Evolutionary conservation across 2,113 vertebrate genomes (phyloP).

Genomic region (Paradoxurus hermaphroditus): DNA sequence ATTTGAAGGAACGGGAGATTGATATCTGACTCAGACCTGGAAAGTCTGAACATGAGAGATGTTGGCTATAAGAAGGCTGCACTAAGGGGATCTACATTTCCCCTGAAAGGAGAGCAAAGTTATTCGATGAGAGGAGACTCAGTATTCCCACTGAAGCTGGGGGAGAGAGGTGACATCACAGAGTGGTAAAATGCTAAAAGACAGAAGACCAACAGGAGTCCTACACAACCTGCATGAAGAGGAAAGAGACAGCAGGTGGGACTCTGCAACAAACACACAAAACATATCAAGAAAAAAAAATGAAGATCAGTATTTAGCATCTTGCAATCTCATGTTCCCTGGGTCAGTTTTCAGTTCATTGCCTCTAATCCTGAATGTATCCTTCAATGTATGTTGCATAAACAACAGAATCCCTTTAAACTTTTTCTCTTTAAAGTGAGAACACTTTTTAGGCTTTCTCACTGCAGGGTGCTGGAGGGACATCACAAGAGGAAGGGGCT

Average conservation of each 20-base stretch:
- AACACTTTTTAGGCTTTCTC: not conserved
- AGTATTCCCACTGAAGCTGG: not conserved
- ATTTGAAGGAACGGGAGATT: not conserved
- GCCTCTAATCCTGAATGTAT: not conserved
- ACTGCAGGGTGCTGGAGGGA: not conserved
- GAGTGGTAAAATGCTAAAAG: not conserved
- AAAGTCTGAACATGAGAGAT: not conserved
- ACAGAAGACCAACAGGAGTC: not conserved
- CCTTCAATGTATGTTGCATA: not conserved
- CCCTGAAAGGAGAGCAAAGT: not conserved
- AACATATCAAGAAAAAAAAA: not conserved
- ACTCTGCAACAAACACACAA: not conserved
- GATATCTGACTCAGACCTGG: not conserved
- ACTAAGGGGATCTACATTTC: not conserved
- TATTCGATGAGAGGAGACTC: not conserved
- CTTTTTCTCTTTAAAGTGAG: not conserved
- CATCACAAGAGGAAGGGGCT: not conserved
- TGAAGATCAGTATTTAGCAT: not conserved
- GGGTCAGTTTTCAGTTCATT: not conserved
- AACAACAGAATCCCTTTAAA: not conserved
- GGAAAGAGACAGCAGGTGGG: not conserved
- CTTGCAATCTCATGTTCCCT: not conserved
- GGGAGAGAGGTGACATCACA: not conserved
- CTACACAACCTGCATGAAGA: not conserved
- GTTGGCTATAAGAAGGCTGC: not conserved